These are phyloP conservation scores for Altica lythri DNA, from an alignment of 2,888 invertebrate genomes.

Conservation along the genomic window DNA sequence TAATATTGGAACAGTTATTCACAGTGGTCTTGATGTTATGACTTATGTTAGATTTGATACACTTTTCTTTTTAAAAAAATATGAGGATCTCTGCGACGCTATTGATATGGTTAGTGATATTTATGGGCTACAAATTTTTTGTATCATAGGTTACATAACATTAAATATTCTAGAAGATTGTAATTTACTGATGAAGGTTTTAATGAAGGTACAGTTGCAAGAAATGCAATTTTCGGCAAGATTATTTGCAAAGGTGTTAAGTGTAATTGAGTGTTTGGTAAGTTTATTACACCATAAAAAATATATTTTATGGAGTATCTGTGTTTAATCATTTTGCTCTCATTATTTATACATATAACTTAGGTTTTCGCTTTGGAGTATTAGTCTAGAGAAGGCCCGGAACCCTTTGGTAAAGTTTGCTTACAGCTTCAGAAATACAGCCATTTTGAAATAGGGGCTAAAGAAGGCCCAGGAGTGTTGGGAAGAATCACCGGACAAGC, in stretches of 20 bases:
- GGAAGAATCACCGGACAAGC: no score
- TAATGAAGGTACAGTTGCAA: neutral
- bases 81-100: slow-evolving; percentile 30
- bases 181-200: slow-evolving; percentile 1
- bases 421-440: no score
- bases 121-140: slow-evolving; percentile 40
- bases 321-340: no score
- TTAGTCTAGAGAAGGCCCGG: no score
- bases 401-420: no score
- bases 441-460: no score
- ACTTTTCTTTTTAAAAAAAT: slow-evolving; percentile 29
- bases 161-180: slow-evolving; percentile 9
- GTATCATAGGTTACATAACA: slow-evolving; percentile 17
- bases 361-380: no score
- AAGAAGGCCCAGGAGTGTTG: no score
- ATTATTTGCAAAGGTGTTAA: neutral
- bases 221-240: neutral
- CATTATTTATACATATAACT: no score
- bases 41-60: slow-evolving; percentile 3
- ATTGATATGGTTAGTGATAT: slow-evolving; percentile 29
- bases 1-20: neutral
- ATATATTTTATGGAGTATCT: no score
- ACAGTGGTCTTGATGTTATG: neutral
- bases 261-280: slow-evolving; percentile 9
- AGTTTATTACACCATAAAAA: no score